Conservation (phyloP, 2,888 invertebrate genomes). For the Alsophila aescularia region DNA sequence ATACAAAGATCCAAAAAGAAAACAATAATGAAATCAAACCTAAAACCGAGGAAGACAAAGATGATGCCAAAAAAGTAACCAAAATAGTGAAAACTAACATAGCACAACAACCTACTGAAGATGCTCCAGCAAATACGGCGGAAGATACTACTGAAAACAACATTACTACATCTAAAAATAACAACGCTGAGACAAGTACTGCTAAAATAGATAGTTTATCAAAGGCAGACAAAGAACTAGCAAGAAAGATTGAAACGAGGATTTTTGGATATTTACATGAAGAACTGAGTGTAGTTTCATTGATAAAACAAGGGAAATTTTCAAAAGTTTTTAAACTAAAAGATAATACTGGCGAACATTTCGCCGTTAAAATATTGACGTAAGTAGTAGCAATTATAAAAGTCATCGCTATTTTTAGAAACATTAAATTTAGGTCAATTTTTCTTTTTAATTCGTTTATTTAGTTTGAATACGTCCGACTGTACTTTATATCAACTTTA, state of each 20-base stretch:
- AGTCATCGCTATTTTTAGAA: too few relatives aligned
- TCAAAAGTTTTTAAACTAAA: constrained; percentile 55
- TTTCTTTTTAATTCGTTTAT: too few relatives aligned
- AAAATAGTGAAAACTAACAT: neutral
- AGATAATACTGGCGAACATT: constrained; percentile 38
- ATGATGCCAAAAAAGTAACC: neutral
- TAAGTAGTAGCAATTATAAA: constrained; percentile 39
- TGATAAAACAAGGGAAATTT: constrained; percentile 50
- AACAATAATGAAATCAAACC: neutral
- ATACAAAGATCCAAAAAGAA: neutral
- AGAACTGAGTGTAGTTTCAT: constrained; percentile 37
- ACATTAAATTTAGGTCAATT: too few relatives aligned
- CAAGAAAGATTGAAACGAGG: constrained; percentile 34
- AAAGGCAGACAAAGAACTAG: neutral
- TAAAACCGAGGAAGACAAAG: neutral
- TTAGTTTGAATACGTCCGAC: too few relatives aligned
- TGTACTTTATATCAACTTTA: too few relatives aligned
- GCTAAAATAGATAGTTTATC: neutral
- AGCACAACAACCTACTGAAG: neutral
- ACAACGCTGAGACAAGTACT: neutral
- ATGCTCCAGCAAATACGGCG: neutral
- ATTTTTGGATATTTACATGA: constrained; percentile 36
- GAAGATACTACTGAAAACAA: neutral
- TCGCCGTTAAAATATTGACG: constrained; percentile 54
- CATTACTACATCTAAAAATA: neutral